Evolutionary conservation across 2,113 vertebrate species (phyloP), one percentile per base, ranked within the genome.

Genomic region (Stegastes partitus): DNA sequence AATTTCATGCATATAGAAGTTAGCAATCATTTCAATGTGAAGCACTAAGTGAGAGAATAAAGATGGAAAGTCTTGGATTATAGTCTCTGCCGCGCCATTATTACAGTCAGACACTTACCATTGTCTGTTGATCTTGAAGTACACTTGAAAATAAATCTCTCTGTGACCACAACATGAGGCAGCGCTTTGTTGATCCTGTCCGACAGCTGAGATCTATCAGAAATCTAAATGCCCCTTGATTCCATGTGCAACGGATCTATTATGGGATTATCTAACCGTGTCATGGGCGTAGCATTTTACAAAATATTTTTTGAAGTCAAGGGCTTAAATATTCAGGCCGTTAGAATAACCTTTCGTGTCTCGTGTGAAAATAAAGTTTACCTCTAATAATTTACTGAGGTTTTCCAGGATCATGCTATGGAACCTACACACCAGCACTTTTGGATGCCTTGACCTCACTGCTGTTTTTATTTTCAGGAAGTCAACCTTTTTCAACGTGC

Each of bases 401-500:
- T 75, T 31, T 80, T 80, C 73, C 67, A 70, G 42, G 51, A 79
- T 86, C 73, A 71, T 74, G 58, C 49, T 79, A 37, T 80, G 28
- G 25, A 61, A 56, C 69, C 2, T 58, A 51, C 68, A 56, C 75
- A 53, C 47, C 44, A 64, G 68, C 72, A 73, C 61, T 78, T 80
- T 83, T 28, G 61, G 78, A 69, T 77, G 82, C 79, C 76, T 81
- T 86, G 90, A 89, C 87, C 87, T 83, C 79, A 63, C 81, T 79
- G 81, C 87, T 92, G 89, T 92, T 91, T 92, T 86, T 88, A 86
- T 91, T 94, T 93, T 85, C 91, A 98, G 97, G 95, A 98, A 98
- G 93, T 98, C 97, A 3, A 97, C 96, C 0, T 98, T 98, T 95
- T 98, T 97, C 94, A 98, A 97, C 74, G 96, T 97, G 61, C 93